Base-by-base conservation (phyloP, 2,888 invertebrate species). In the Rhamnusium bicolor region DNA sequence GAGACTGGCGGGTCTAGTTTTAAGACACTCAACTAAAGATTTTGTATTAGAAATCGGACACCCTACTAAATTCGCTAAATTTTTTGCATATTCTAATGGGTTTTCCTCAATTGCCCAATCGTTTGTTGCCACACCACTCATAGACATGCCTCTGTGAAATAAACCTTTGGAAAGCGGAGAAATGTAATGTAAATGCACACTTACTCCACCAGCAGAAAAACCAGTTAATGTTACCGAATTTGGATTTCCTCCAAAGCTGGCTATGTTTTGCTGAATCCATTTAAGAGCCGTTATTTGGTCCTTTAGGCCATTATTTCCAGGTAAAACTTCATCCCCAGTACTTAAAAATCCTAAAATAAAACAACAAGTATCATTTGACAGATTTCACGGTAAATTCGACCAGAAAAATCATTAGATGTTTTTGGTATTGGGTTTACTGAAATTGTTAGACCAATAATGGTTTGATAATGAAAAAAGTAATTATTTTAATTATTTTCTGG, bases 81-180 rank as follows among this genome's bases (percentile, higher is more conserved):
- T 89, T 72, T 89, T 88, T 0, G 94, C 91, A 76, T 93, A 93
- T 78, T 91, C 90, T 0, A 89, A 87, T 0, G 92, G 89, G 40
- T 90, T 90, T 79, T 90, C 89, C 0, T 90, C 88, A 67, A 92
- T 88, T 0, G 91, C 86, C 89, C 89, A 89, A 0, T 92, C 90
- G 68, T 91, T 88, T 16, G 94, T 88, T 0, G 93, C 91, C 0
- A 91, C 90, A 0, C 95, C 95, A 82, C 95, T 95, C 84, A 91
- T 90, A 0, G 94, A 93, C 65, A 93, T 91, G 10, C 92, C 94
- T 24, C 90, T 87, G 77, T 90, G 85, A 83, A 92, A 92, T n/a
- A 90, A 56, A 74, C 80, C 84, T 74, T 79, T 79, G 5, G 87
- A 86, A 54, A 82, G 51, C 8, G 84, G 83, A 1, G 86, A 86